A percentile compares a stretch with the other conserved stretches of the same genome.
These are phyloP conservation scores for Plebejus argus DNA, from an alignment of 2,888 invertebrate species.

Conservation along the genomic window DNA sequence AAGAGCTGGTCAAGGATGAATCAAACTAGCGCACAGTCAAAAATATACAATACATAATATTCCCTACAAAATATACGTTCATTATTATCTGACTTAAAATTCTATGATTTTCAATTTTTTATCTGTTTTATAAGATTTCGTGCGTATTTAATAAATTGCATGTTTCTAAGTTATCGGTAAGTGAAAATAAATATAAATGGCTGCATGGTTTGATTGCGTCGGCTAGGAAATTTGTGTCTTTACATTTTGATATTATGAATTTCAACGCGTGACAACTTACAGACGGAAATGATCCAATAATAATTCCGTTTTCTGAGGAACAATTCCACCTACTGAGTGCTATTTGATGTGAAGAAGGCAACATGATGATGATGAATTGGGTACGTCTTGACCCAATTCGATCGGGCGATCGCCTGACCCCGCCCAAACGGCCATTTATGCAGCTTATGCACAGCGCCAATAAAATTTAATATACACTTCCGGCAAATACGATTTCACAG, in stretches of 20 bases:
- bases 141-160: no score
- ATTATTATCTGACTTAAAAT: not conserved
- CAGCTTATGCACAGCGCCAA: slow-evolving; percentile 17
- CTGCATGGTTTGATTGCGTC: no score
- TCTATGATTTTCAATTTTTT: no score
- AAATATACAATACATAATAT: not conserved
- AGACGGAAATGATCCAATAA: not conserved
- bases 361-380: not conserved
- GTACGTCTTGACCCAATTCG: slow-evolving; percentile 20
- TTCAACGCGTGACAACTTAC: not conserved
- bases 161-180: no score
- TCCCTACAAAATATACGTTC: not conserved
- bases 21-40: not conserved
- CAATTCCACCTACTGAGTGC: not conserved
- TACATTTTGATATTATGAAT: not conserved
- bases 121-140: no score
- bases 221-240: not conserved
- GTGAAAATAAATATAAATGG: no score
- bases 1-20: not conserved
- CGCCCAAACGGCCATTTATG: slow-evolving; percentile 18
- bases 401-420: slow-evolving; percentile 1
- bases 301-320: not conserved
- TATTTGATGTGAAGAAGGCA: not conserved
- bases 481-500: not conserved
- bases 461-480: slow-evolving; percentile 6